Conservation (phyloP, 2,113 vertebrate genomes). For the Trachemys scripta region DNA sequence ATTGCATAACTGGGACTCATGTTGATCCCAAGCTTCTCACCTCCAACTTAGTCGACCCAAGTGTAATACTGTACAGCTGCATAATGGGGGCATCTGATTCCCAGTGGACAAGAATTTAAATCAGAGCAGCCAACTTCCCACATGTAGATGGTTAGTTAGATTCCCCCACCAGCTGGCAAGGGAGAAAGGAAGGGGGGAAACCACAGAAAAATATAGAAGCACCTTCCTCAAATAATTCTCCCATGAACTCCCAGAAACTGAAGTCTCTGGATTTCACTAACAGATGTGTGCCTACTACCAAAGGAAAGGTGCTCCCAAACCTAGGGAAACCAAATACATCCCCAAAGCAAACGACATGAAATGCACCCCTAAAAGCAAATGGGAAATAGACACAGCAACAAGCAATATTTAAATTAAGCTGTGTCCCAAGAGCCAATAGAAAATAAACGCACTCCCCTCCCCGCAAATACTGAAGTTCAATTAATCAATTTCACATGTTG, state of each 20-base stretch:
- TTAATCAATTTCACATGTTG: not conserved
- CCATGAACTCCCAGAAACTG: not conserved
- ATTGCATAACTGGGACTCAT: slow-evolving; percentile 44
- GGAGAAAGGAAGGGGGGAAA: not conserved
- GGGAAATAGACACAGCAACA: not conserved
- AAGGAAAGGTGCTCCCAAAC: not conserved
- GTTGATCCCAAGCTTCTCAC: not conserved
- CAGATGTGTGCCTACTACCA: not conserved
- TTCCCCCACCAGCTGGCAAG: not conserved
- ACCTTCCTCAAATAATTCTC: not conserved
- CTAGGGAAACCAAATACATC: not conserved
- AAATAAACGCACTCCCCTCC: not conserved
- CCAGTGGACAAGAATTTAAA: not conserved
- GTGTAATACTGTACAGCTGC: slow-evolving; percentile 39
- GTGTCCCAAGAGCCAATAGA: not conserved
- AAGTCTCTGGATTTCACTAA: not conserved
- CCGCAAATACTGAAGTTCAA: not conserved
- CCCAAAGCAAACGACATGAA: not conserved
- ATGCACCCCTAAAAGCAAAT: not conserved
- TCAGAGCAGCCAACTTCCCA: not conserved
- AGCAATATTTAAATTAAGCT: not conserved
- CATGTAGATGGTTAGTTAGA: not conserved
- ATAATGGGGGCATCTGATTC: not conserved
- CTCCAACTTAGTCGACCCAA: slow-evolving; percentile 56
- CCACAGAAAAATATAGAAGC: not conserved